Base-by-base conservation (phyloP, 1,140 invertebrate species). In the Choristoneura fumiferana region DNA sequence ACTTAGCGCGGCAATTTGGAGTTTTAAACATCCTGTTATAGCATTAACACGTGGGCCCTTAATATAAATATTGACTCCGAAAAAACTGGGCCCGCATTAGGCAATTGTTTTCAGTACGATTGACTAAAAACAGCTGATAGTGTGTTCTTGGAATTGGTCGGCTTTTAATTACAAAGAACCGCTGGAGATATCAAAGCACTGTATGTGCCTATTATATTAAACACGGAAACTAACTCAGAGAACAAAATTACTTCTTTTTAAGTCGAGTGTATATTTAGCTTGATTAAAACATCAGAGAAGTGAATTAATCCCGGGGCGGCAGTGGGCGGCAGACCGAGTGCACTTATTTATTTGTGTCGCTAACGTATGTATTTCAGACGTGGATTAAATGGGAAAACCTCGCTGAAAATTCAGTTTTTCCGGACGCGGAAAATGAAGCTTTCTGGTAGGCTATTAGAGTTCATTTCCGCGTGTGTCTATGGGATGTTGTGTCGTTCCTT, bases 21-120 rank as follows among this genome's bases (percentile, higher is more conserved):
- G 62, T 76, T 84, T 77, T 68, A 84, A 87, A 84, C 80, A 87
- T 87, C 78, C 82, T 81, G 84, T 76, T 71, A 64, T 71, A 78
- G 61, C 71, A 71, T 75, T 82, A 82, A 87, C 82, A 85, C 76
- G 71, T 84, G 82, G 68, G 64, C 54, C 18, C 54, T 57, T 80
- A 67, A 66, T 73, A 65, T 81, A 83, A 87, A 85, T 77, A 80
- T 78, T 79, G 73, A 78, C 63, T 59, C 69, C 52, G 65, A 67
- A 78, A 69, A 78, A 84, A 76, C 60, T 72, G 67, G 73, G 74
- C 66, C 75, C 62, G 38, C 53, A 73, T 76, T 69, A 74, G 69
- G 62, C 65, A 67, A 76, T 76, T 73, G 71, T 83, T 78, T 80
- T 72, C 70, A 68, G 67, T 58, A 62, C 55, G 58, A 36, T 56